Percentiles rank a stretch among this genome's conserved stretches.
Conservation (phyloP, 2,888 invertebrate genomes). For the Crossocerus cetratus region DNA sequence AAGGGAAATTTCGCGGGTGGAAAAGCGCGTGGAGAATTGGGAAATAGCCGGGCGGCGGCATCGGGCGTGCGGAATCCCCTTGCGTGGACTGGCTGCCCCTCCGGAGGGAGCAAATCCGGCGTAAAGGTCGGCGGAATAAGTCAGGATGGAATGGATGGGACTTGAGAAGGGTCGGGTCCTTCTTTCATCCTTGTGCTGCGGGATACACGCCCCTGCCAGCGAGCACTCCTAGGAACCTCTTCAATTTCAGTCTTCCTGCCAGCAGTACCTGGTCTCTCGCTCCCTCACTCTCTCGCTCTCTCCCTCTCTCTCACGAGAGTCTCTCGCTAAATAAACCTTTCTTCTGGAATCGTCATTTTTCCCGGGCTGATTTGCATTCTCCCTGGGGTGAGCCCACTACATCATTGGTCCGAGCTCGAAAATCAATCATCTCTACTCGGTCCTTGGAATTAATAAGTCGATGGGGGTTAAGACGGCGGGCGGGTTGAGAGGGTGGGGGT, state of each 20-base stretch:
- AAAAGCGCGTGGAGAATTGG: constrained; percentile 24
- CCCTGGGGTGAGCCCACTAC: too few relatives aligned
- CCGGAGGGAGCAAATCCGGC: constrained; percentile 31
- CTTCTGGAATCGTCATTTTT: background rate
- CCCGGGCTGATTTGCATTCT: too few relatives aligned
- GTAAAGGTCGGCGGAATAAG: constrained; percentile 44
- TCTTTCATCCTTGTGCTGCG: constrained; percentile 57
- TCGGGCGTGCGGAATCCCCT: background rate
- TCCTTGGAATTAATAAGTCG: too few relatives aligned
- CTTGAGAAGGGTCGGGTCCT: constrained; percentile 38
- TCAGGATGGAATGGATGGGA: constrained; percentile 38
- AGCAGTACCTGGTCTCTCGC: constrained; percentile 39
- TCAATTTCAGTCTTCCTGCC: constrained; percentile 37
- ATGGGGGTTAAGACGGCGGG: too few relatives aligned
- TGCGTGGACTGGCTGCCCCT: background rate
- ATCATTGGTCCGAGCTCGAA: too few relatives aligned
- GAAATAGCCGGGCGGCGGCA: background rate
- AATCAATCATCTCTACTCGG: too few relatives aligned
- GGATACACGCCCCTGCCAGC: constrained; percentile 55
- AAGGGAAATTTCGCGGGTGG: constrained; percentile 25
- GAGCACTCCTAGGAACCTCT: constrained; percentile 34
- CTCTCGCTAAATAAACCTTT: background rate
- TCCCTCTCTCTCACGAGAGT: background rate
- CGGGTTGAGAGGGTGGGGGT: too few relatives aligned
- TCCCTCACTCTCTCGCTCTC: too few relatives aligned